These are phyloP conservation scores for Phoebastria nigripes DNA, from an alignment of 2,797 vertebrate genomes.

Conservation along the genomic window DNA sequence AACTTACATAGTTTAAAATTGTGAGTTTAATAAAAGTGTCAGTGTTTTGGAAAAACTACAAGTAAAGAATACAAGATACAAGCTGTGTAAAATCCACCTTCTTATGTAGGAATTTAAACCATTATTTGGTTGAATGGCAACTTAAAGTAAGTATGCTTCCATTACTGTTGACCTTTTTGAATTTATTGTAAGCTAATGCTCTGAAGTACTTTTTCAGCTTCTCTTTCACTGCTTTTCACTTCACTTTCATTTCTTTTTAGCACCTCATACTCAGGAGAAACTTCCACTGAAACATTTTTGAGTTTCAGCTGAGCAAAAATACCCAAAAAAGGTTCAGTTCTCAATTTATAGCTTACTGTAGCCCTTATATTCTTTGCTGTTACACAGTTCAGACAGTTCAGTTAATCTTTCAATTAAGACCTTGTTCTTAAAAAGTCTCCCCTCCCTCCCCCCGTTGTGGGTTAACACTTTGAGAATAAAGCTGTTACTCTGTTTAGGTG, in stretches of 20 bases:
- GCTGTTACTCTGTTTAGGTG: neutral
- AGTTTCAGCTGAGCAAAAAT: neutral
- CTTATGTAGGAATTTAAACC: neutral
- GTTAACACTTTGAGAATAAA: neutral
- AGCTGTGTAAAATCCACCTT: neutral
- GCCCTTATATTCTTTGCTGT: neutral
- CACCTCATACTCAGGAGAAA: neutral
- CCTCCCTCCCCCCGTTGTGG: neutral
- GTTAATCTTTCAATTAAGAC: neutral
- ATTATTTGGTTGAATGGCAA: neutral
- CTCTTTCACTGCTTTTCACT: neutral
- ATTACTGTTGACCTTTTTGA: neutral
- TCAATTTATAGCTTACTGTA: neutral
- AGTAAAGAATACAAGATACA: neutral
- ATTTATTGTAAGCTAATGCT: neutral
- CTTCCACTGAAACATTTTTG: neutral
- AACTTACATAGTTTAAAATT: neutral
- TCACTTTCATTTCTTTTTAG: neutral
- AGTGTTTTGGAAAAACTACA: neutral
- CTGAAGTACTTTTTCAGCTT: neutral
- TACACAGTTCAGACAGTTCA: neutral
- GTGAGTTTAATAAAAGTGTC: neutral
- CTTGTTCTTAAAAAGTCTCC: neutral
- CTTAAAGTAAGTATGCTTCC: neutral
- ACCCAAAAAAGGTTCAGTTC: neutral